Evolutionary conservation across 2,797 vertebrate genomes (phyloP).

Genomic region (Masticophis lateralis): DNA sequence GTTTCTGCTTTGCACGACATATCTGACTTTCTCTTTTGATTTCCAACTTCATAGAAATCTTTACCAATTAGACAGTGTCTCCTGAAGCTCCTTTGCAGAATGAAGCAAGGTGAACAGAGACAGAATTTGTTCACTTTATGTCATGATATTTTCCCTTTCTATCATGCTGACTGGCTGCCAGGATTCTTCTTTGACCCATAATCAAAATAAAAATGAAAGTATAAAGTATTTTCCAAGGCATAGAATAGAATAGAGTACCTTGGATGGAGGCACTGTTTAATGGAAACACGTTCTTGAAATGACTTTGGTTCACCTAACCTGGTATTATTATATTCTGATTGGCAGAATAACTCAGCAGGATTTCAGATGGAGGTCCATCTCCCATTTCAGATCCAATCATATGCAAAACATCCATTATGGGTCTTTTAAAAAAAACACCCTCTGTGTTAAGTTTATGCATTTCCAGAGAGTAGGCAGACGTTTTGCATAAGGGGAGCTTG

Average conservation of each 20-base stretch:
- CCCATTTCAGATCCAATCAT: not conserved
- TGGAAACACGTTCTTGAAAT: not conserved
- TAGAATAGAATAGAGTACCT: no score
- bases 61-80: constrained; percentile 5
- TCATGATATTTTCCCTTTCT: not conserved
- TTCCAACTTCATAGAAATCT: not conserved
- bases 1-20: not conserved
- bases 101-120: not conserved
- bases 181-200: not conserved
- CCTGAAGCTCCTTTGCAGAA: not conserved
- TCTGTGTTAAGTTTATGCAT: not conserved
- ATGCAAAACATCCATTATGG: not conserved
- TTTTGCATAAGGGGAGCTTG: not conserved
- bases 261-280: not conserved
- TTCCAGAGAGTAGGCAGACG: not conserved
- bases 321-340: not conserved
- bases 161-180: not conserved
- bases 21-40: not conserved
- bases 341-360: not conserved
- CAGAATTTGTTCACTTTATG: constrained; percentile 7
- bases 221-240: not conserved
- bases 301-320: not conserved
- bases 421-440: not conserved
- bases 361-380: not conserved
- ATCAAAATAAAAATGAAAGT: not conserved